Evolutionary conservation across 23 tunicate genomes (phyloP), one percentile per base, ranked within the genome.

Genomic region (Trididemnum nubilum): DNA sequence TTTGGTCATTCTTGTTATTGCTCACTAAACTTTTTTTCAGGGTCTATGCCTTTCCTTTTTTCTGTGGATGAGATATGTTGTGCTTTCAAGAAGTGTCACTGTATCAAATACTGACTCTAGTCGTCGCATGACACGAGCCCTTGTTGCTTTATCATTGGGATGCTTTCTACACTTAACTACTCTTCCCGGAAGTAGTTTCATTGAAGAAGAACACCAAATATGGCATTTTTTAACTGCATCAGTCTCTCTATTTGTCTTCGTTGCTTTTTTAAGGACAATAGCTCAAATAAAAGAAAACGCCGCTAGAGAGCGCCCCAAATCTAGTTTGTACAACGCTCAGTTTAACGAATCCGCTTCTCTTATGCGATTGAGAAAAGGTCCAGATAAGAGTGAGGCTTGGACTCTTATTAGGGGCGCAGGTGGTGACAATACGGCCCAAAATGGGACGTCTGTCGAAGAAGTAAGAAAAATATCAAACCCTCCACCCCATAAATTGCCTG

Each of bases 161-260:
- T 85, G 82, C 4, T 44, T 87, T 9, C 21, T 93, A 0, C 85
- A 87, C 81, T 33, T 64, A 15, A 40, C 81, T 0, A 81, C 87
- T 23, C 58, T 93, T 22, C 63, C 87, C 24, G 82, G 89, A 28
- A 87, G 92, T 73, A 93, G 98, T 64, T 93, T 87, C 65, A 83
- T 93, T 40, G 98, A 93, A 67, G 98, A 93, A 67, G 93, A 93
- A 67, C 98, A 93, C 63, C 98, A 93, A 49, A 93, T 78, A 24
- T 93, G 98, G 98, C 73, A 93, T 35, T 93, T 87, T 51, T 35
- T 93, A 24, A 76, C 90, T n/a, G 38, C 54, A 2, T 81, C 87
- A 50, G 34, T 67, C 26, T 28, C 49, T 36, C 28, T 73, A 22
- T 37, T 66, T 22, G 7, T 88, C 51, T 88, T 82, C 35, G 67